Conservation (phyloP, 2,113 vertebrate genomes). For the Amblyopsis rosae region DNA sequence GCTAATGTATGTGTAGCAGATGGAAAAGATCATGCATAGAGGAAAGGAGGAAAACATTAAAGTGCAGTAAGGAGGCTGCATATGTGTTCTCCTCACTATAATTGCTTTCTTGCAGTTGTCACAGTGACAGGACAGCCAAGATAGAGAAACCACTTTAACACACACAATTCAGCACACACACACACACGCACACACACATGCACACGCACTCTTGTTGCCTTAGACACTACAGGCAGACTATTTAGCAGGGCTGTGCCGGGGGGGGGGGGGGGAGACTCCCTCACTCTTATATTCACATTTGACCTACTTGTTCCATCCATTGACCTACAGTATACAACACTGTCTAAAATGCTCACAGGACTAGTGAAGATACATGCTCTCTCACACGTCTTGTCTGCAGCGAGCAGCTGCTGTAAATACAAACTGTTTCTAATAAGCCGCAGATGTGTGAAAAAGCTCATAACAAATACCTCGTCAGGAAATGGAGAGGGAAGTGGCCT, state of each 20-base stretch:
- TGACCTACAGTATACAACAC: too few species aligned
- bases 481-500: background rate
- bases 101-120: conserved; percentile 66
- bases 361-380: too few species aligned
- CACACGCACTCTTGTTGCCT: background rate
- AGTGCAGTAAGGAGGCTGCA: conserved; percentile 57
- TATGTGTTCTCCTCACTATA: conserved; percentile 68
- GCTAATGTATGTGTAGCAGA: conserved; percentile 36
- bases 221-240: background rate
- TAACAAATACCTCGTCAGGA: background rate
- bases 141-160: conserved; percentile 32
- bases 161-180: conserved; percentile 8
- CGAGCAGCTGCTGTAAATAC: background rate
- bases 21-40: conserved; percentile 42
- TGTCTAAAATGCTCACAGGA: too few species aligned
- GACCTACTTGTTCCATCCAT: too few species aligned
- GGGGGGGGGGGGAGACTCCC: too few species aligned
- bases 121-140: conserved; percentile 66
- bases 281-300: too few species aligned
- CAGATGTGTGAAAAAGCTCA: conserved; percentile 48
- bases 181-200: background rate
- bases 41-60: conserved; percentile 49
- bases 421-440: conserved; percentile 40
- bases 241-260: background rate
- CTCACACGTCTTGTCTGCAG: too few species aligned